Evolutionary conservation across 1,140 invertebrate genomes (phyloP), one percentile per base, ranked within the genome.

Genomic region (Panagrolaimus sp.): DNA sequence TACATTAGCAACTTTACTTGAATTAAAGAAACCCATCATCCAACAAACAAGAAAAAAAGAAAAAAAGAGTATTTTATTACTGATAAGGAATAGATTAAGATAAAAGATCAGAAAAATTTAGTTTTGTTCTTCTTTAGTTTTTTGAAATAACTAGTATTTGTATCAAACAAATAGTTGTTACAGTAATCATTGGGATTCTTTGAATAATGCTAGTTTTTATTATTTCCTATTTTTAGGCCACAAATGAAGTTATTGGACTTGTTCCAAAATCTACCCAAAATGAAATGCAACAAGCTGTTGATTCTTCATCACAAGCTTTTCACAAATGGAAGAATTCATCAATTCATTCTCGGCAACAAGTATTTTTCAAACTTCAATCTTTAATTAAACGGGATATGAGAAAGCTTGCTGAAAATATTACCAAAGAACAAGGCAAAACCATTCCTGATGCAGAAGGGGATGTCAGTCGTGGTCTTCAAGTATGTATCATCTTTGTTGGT

Each of bases 361-460:
- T 94, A 21, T 96, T 99, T 92, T 91, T 99, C 78, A 93, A 91
- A 80, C 91, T 89, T 67, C 90, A 92, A 81, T 86, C 88, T 65
- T 86, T 92, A 15, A 91, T 92, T 73, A 68, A 28, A 72, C 84
- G 88, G 48, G 89, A 92, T 80, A 88, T 90, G 86, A 90, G 91
- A 87, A 89, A 91, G 82, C 85, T 99, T 68, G 94, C 94, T 0
- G 89, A 90, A 70, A 94, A 90, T 83, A 91, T 99, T 44, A 98
- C 96, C 12, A 85, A 88, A 76, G 96, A 99, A 86, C 96, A 99
- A 86, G 96, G 96, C 28, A 99, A 99, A 85, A 99, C 96, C 0
- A 86, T 94, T 63, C 88, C 89, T 24, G 96, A 99, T 87, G 96
- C 96, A 28, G 94, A 98, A 84, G 96, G 96, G 62, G 96, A 99